A percentile compares a stretch with the other conserved stretches of the same genome.
Evolutionary conservation across 1,140 invertebrate species (phyloP).

Genomic region (Drosophila gunungcola): DNA sequence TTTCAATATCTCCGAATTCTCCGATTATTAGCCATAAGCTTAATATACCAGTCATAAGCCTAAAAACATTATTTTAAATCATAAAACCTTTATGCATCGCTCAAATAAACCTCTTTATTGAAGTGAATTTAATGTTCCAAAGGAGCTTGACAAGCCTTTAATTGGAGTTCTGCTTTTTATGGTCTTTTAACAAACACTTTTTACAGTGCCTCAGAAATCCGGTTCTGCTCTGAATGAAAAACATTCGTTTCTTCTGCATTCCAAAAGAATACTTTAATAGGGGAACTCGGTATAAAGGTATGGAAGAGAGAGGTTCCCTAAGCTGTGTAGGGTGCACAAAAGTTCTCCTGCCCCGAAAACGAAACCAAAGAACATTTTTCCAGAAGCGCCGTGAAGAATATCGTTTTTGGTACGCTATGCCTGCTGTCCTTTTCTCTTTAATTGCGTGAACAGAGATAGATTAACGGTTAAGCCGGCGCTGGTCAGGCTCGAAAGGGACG

Average conservation of each 20-base stretch:
- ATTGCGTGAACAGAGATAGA: conserved; percentile 69
- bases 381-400: conserved; percentile 52
- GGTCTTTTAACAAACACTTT: conserved; percentile 21
- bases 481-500: conserved; percentile 25
- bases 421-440: conserved; percentile 29
- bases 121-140: conserved; percentile 6
- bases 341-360: conserved; percentile 13
- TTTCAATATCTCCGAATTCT: not conserved
- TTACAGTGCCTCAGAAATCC: conserved; percentile 30
- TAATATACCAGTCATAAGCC: too few relatives aligned
- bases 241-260: conserved; percentile 44
- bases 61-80: not conserved
- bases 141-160: conserved; percentile 10
- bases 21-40: not conserved
- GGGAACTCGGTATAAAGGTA: not conserved
- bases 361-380: conserved; percentile 26
- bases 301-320: not conserved
- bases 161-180: conserved; percentile 24
- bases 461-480: conserved; percentile 79
- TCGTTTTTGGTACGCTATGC: conserved; percentile 5
- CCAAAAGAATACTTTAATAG: conserved; percentile 32
- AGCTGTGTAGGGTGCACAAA: conserved; percentile 17
- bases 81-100: not conserved
- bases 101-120: conserved; percentile 1
- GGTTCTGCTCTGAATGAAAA: conserved; percentile 43